Evolutionary conservation across 1,140 invertebrate species (phyloP), one percentile per base, ranked within the genome.

Genomic region (Aleiodes sp.): DNA sequence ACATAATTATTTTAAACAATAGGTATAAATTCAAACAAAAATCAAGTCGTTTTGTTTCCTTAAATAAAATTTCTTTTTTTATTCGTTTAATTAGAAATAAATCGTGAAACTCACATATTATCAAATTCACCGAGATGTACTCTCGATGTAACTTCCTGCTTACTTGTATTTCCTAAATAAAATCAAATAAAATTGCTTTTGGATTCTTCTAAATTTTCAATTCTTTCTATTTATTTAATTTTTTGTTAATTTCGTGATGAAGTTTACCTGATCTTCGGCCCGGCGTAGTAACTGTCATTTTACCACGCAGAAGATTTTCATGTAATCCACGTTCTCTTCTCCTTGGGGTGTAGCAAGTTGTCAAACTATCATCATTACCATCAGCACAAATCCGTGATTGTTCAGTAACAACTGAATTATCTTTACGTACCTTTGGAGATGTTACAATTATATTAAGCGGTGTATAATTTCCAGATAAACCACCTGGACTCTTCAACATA

Each of bases 381-480:
- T 70, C 69, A 65, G 52, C 46, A 52, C 60, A 46, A 65, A 57
- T 33, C 41, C 10, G 28, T 52, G 31, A 37, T 33, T 14, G 63
- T 62, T 63, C 12, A 59, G 21, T 14, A 29, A 29, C 39, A 62
- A 37, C 37, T 21, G 19, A 10, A 2, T 26, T 63, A 19, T 65
- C 62, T 73, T 57, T 71, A 41, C 52, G 65, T 69, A 71, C 69
- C 74, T 79, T 82, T 4, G 83, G 82, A 63, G 83, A 83, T 9
- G 75, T 77, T 37, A 84, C 70, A 68, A 70, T 75, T 65, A 85
- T 74, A 74, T 82, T 75, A 21, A 85, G 74, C 0, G 82, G 78
- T 24, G 81, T 76, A 75, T 85, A 84, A 68, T 70, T 80, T 73
- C 75, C 70, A 4, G 75, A 75, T 62, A 70, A 70, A 62, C 74